Conservation (phyloP, 64 coral and sea anemone genomes). For the Montipora efflorescens region DNA sequence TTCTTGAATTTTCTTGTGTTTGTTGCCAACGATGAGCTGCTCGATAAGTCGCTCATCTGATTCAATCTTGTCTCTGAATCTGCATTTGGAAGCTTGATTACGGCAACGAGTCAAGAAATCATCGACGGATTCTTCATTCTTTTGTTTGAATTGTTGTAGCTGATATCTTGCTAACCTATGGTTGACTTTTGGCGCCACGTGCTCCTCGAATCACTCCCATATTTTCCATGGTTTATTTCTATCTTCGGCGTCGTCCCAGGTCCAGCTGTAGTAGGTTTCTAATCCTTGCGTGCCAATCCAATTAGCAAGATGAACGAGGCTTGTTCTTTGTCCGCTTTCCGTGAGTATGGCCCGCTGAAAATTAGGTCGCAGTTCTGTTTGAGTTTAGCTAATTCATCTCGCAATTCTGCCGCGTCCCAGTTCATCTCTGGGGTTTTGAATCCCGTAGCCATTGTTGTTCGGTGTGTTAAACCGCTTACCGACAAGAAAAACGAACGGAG, state of each 20-base stretch:
- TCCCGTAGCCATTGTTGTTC: background rate
- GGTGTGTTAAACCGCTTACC: constrained; percentile 7
- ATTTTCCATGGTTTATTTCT: constrained; percentile 43
- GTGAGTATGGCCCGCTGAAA: constrained; percentile 53
- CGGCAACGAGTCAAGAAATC: constrained; percentile 54
- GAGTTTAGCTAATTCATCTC: constrained; percentile 65
- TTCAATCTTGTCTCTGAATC: constrained; percentile 53
- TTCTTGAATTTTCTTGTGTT: constrained; percentile 68
- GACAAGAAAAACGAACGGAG: background rate
- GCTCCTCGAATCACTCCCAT: constrained; percentile 67
- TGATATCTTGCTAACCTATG: constrained; percentile 64
- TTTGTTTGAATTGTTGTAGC: constrained; percentile 66
- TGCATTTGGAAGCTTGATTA: constrained; percentile 64
- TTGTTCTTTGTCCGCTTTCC: constrained; percentile 58
- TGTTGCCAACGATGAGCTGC: constrained; percentile 66
- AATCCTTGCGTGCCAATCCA: constrained; percentile 67
- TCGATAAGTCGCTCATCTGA: constrained; percentile 46
- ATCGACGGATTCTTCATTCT: constrained; percentile 33
- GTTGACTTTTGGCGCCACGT: constrained; percentile 66
- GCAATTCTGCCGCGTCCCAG: constrained; percentile 37
- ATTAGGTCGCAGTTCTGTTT: constrained; percentile 69
- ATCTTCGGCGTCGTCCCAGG: constrained; percentile 55
- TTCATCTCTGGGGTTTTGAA: constrained; percentile 59
- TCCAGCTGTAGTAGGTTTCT: constrained; percentile 69
- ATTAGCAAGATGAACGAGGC: constrained; percentile 57